These are phyloP conservation scores for Coluber constrictor DNA, from an alignment of 2,797 vertebrate species.

Conservation along the genomic window DNA sequence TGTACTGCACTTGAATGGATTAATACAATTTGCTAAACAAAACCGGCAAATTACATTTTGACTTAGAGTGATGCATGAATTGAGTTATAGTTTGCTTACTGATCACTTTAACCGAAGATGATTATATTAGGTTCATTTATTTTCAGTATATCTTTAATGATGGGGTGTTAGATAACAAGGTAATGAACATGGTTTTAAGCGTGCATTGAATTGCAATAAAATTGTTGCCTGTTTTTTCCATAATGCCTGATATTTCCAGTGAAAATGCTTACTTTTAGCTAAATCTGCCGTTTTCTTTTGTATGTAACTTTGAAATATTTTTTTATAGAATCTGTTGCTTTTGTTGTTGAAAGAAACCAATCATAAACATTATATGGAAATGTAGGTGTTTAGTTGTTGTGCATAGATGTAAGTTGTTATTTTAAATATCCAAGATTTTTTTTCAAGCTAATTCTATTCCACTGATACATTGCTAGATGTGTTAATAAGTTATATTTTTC, in stretches of 20 bases:
- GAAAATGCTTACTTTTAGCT: not conserved
- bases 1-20: not conserved
- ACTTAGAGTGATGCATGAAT: not conserved
- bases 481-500: not conserved
- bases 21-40: not conserved
- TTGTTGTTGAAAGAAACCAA: not conserved
- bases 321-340: not conserved
- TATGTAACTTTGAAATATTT: not conserved
- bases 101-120: not conserved
- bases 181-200: not conserved
- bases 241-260: not conserved
- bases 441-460: not conserved
- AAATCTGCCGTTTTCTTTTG: not conserved
- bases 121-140: not conserved
- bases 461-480: not conserved
- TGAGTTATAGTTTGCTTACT: not conserved
- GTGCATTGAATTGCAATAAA: not conserved
- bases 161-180: not conserved
- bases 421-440: not conserved
- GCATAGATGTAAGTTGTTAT: not conserved
- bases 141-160: not conserved
- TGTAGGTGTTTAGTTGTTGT: not conserved
- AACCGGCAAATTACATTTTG: not conserved
- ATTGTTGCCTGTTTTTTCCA: not conserved
- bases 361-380: not conserved